These are phyloP conservation scores for Ctenosaura bakeri DNA, from an alignment of 2,797 vertebrate genomes.

Conservation along the genomic window DNA sequence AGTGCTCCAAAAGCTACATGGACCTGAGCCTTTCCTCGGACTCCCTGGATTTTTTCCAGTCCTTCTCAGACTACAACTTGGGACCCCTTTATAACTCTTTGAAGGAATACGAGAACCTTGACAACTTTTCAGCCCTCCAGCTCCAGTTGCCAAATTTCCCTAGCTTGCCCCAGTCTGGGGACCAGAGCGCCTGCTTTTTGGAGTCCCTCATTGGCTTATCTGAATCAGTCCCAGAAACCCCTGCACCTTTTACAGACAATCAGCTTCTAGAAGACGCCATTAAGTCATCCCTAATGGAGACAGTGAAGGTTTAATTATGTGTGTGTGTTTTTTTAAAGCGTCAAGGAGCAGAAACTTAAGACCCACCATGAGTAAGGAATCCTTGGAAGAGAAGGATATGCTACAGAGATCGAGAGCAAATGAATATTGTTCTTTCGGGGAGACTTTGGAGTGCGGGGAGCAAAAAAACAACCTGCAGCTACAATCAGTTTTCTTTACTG, in stretches of 20 bases:
- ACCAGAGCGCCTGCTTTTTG: conserved; percentile 89
- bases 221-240: conserved; percentile 89
- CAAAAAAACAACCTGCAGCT: conserved; percentile 62
- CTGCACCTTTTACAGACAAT: conserved; percentile 91
- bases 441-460: conserved; percentile 51
- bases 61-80: conserved; percentile 92
- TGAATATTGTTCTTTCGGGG: conserved; percentile 74
- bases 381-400: conserved; percentile 8
- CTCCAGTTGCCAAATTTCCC: conserved; percentile 89
- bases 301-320: conserved; percentile 87
- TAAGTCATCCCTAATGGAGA: conserved; percentile 91
- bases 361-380: not conserved
- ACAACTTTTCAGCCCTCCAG: conserved; percentile 87
- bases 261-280: conserved; percentile 94
- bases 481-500: conserved; percentile 72
- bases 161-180: conserved; percentile 83
- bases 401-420: conserved; percentile 53
- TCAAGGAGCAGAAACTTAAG: not conserved
- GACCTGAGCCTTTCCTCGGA: conserved; percentile 96
- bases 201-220: conserved; percentile 94
- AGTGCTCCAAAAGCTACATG: conserved; percentile 87
- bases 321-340: conserved; percentile 9
- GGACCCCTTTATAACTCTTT: conserved; percentile 93
- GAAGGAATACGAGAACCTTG: conserved; percentile 91
- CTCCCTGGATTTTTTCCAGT: conserved; percentile 93